These are phyloP conservation scores for Engystomops pustulosus DNA, from an alignment of 2,113 vertebrate genomes.

Conservation along the genomic window DNA sequence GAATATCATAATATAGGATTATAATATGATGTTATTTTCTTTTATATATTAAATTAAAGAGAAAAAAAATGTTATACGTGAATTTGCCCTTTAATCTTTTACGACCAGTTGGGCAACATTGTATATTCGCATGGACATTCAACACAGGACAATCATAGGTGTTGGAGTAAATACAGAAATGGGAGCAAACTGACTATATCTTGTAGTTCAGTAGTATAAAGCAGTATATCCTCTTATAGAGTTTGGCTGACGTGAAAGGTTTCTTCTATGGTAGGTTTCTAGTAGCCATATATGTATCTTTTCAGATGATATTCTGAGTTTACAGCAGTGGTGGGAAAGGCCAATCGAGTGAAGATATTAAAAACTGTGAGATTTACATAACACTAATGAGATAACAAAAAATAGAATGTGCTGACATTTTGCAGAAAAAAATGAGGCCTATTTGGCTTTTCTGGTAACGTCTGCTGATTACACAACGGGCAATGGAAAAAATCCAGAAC, in stretches of 20 bases:
- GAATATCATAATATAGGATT: too few species aligned
- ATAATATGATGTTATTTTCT: too few species aligned
- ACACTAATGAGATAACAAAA: slow-evolving; percentile 23
- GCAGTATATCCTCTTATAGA: too few species aligned
- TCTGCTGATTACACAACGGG: not conserved
- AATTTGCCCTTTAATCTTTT: too few species aligned
- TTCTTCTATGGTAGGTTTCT: not conserved
- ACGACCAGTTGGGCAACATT: not conserved
- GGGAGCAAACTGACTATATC: too few species aligned
- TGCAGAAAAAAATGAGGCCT: not conserved
- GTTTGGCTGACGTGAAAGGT: too few species aligned
- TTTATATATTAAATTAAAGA: too few species aligned
- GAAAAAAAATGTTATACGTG: too few species aligned
- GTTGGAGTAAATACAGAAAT: not conserved
- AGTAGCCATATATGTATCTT: not conserved
- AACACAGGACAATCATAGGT: not conserved
- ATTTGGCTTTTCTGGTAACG: not conserved
- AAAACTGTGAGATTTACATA: not conserved
- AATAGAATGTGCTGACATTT: slow-evolving; percentile 24
- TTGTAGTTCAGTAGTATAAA: too few species aligned
- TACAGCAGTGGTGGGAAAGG: not conserved
- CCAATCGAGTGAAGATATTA: not conserved
- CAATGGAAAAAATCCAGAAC: not conserved
- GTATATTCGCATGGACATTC: not conserved
- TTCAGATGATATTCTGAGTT: not conserved